A percentile compares a stretch with the other conserved stretches of the same genome.
Evolutionary conservation across 2,797 vertebrate genomes (phyloP).

Genomic region (Rhinophrynus dorsalis): DNA sequence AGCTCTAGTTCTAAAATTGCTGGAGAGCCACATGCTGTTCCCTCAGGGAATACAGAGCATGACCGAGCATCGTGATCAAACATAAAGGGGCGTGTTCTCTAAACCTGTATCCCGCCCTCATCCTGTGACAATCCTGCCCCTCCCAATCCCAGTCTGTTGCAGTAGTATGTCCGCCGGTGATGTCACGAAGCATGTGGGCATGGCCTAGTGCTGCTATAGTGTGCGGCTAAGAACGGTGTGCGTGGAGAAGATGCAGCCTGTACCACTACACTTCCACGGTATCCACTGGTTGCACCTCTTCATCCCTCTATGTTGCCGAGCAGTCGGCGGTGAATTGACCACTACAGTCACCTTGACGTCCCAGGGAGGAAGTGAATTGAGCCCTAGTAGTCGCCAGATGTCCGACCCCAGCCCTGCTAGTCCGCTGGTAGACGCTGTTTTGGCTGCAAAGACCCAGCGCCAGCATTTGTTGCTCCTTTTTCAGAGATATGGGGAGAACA

Average conservation of each 20-base stretch:
- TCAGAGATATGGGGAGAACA: slow-evolving; percentile 88
- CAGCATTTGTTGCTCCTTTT: slow-evolving; percentile 87
- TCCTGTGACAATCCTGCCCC: neutral
- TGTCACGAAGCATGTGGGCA: neutral
- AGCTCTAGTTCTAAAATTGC: no score
- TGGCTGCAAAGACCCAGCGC: slow-evolving; percentile 72
- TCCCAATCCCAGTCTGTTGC: neutral
- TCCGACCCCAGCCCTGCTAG: slow-evolving; percentile 55
- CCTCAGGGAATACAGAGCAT: no score
- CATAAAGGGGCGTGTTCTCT: no score
- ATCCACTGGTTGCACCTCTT: neutral
- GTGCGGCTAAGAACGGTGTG: neutral
- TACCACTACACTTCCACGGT: no score
- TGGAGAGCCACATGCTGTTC: no score
- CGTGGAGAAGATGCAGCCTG: neutral
- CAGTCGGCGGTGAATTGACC: slow-evolving; percentile 41
- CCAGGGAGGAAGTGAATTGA: slow-evolving; percentile 39
- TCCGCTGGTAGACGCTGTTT: slow-evolving; percentile 65
- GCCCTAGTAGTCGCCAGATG: neutral
- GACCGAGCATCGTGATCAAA: no score
- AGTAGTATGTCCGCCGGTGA: neutral
- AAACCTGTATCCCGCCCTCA: neutral
- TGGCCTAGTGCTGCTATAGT: neutral
- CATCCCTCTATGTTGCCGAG: neutral
- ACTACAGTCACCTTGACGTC: slow-evolving; percentile 53